Base-by-base conservation (phyloP, 2,113 vertebrate genomes). In the Rhinoderma darwinii region DNA sequence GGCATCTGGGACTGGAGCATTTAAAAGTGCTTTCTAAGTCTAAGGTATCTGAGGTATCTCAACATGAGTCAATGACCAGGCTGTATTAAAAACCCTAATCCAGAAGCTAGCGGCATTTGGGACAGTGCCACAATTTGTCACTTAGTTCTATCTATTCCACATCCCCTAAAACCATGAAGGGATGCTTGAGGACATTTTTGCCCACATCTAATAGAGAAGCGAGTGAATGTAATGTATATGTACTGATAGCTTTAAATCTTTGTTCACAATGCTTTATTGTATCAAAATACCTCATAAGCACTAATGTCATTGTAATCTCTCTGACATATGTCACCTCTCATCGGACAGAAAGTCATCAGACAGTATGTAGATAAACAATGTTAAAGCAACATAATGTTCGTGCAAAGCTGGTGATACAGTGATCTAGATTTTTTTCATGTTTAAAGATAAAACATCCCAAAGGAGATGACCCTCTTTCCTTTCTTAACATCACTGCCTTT, bases 401-500 rank as follows among this genome's bases (percentile, higher is more conserved):
- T 56, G 10, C 47, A 56, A 22, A 51, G 51, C 50, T 37, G 4
- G 20, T 32, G 37, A 79, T 54, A 51, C 51, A 37, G 25, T 51
- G 77, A 50, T 54, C 77, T 35, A 56, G 77, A 79, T 73, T 44
- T 74, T 74, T 43, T 78, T 35, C 15, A 59, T 56, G 77, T 56
- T 79, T 56, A 56, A 79, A 79, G 77, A 51, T 79, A 79, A 56
- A 27, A 39, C 27, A 56, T 79, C 51, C 77, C 51, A 56, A 56
- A 35, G 77, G 77, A 50, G 51, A 35, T 79, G 47, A 79, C 51
- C 51, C 77, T 79, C 17, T 79, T 79, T 79, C 51, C 35, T 79
- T 37, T 79, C 50, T 79, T 27, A 79, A 56, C 47, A 79, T 79
- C 32, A 56, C 44, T 37, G 22, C 30, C 51, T 79, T 79, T 79